Evolutionary conservation across 2,797 vertebrate genomes (phyloP).

Genomic region (Gallinago stenura): DNA sequence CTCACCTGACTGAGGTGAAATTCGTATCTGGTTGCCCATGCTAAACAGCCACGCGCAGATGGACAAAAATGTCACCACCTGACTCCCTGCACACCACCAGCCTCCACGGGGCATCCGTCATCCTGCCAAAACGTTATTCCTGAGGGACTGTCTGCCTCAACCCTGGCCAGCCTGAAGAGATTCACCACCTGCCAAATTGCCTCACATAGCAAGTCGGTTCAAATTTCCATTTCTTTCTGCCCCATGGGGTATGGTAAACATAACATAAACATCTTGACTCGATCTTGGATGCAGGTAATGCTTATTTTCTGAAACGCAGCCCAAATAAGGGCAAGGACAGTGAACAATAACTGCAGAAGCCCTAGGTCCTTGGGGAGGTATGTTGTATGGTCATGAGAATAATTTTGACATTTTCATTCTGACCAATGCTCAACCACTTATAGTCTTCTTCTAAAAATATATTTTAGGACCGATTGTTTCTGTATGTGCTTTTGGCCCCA

Average conservation of each 20-base stretch:
- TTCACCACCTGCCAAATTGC: neutral
- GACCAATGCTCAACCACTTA: neutral
- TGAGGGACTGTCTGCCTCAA: neutral
- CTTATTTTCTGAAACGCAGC: neutral
- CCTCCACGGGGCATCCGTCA: neutral
- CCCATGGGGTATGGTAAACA: neutral
- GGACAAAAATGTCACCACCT: neutral
- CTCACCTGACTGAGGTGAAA: neutral
- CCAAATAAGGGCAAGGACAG: neutral
- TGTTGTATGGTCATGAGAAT: neutral
- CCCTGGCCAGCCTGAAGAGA: neutral
- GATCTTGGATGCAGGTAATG: neutral
- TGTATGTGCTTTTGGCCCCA: neutral
- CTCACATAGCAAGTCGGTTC: neutral
- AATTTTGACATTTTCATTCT: neutral
- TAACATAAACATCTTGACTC: neutral
- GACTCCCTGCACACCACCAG: neutral
- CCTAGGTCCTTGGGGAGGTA: neutral
- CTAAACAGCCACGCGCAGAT: neutral
- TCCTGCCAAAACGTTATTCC: neutral
- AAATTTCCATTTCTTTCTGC: neutral
- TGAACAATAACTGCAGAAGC: neutral
- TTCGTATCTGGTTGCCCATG: neutral
- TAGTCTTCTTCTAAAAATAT: neutral
- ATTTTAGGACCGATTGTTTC: neutral